These are phyloP conservation scores for Folsomia candida DNA, from an alignment of 2,888 invertebrate genomes.

Conservation along the genomic window DNA sequence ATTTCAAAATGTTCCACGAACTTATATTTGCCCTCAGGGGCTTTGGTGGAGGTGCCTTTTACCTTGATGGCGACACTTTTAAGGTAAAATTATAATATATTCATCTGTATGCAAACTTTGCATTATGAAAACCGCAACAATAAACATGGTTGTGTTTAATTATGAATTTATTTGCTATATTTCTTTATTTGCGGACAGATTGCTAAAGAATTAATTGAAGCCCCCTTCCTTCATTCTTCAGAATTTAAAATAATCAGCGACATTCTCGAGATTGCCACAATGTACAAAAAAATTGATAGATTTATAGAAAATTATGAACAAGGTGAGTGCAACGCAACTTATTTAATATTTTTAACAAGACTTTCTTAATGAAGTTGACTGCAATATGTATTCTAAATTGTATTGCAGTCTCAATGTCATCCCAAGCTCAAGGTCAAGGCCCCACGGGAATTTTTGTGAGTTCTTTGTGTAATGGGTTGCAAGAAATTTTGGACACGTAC, in stretches of 20 bases:
- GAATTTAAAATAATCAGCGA: conserved; percentile 41
- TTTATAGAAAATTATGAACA: conserved; percentile 34
- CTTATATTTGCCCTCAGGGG: conserved; percentile 46
- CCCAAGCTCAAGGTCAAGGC: neutral
- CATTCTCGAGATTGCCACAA: conserved; percentile 44
- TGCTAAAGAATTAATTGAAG: conserved; percentile 34
- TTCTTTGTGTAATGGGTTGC: conserved; percentile 44
- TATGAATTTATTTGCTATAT: neutral
- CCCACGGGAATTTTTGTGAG: conserved; percentile 38
- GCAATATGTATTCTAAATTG: too few species aligned
- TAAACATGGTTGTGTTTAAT: conserved; percentile 5
- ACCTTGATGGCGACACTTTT: conserved; percentile 34
- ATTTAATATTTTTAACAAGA: too few species aligned
- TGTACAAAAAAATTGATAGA: conserved; percentile 37
- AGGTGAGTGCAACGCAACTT: too few species aligned
- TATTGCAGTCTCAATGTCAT: conserved; percentile 4
- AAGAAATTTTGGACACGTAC: conserved; percentile 41
- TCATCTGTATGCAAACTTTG: neutral
- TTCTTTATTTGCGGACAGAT: conserved; percentile 25
- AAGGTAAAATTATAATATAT: conserved; percentile 27
- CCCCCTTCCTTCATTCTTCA: conserved; percentile 45
- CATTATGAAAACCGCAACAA: too few species aligned
- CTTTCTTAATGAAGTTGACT: neutral
- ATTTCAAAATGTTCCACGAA: conserved; percentile 46
- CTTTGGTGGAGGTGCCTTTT: conserved; percentile 43